Evolutionary conservation across 1,140 invertebrate genomes (phyloP).

Genomic region (Spodoptera frugiperda): DNA sequence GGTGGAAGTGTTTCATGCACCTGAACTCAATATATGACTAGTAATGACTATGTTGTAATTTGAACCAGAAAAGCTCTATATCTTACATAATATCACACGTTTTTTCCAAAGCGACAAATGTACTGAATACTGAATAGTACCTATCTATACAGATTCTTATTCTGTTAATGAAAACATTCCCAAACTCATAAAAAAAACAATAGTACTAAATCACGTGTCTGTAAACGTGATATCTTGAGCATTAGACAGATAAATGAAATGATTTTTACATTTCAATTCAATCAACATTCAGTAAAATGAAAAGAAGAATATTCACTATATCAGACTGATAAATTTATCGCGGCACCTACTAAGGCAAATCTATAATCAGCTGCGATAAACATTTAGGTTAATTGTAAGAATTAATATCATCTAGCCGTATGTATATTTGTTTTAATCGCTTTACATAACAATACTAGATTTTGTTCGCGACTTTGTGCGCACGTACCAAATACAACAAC

Average conservation of each 20-base stretch:
- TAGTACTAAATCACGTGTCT: no score
- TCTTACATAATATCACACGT: no score
- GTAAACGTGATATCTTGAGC: neutral
- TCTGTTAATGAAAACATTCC: no score
- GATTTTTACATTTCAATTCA: no score
- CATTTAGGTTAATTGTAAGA: slow-evolving; percentile 21
- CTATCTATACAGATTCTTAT: no score
- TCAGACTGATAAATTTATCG: neutral
- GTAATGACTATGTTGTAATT: neutral
- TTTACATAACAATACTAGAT: slow-evolving; percentile 4
- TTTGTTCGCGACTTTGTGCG: no score
- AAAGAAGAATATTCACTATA: slow-evolving; percentile 1
- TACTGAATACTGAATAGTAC: no score
- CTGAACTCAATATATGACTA: no score
- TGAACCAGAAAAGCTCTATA: neutral
- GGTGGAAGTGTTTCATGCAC: neutral
- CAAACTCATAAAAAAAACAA: no score
- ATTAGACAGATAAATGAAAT: neutral
- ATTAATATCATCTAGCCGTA: neutral
- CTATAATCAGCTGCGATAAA: slow-evolving; percentile 26
- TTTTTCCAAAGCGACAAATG: no score
- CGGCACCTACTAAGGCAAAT: neutral
- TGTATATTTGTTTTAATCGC: slow-evolving; percentile 1
- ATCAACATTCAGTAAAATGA: neutral
- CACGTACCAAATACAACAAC: no score